Evolutionary conservation across 2,888 invertebrate genomes (phyloP).

Genomic region (Elysia crispata): DNA sequence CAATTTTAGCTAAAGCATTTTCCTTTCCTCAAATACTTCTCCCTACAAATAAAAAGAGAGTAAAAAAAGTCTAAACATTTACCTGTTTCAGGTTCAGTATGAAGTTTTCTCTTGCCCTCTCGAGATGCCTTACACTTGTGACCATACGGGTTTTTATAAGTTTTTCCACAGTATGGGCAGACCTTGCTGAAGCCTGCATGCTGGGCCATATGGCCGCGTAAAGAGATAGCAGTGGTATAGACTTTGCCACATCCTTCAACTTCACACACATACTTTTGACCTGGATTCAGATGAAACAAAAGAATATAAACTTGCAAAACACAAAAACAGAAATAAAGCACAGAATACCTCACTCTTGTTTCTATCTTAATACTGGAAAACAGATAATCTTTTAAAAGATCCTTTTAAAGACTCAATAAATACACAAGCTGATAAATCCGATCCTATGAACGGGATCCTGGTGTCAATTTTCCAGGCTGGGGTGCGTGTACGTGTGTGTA

Average conservation of each 20-base stretch:
- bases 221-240: slow-evolving; percentile 41
- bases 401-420: too few relatives aligned
- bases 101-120: slow-evolving; percentile 27
- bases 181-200: slow-evolving; percentile 46
- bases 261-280: slow-evolving; percentile 46
- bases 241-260: slow-evolving; percentile 46
- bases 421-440: too few relatives aligned
- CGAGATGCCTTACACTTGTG: slow-evolving; percentile 45
- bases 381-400: too few relatives aligned
- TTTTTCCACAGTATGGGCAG: slow-evolving; percentile 36
- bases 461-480: too few relatives aligned
- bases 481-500: too few relatives aligned
- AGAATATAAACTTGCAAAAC: too few relatives aligned
- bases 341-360: not conserved
- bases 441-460: too few relatives aligned
- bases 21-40: too few relatives aligned
- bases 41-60: not conserved
- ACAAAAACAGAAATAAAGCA: too few relatives aligned
- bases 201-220: slow-evolving; percentile 43
- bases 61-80: not conserved
- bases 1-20: too few relatives aligned
- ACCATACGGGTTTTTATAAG: slow-evolving; percentile 43
- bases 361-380: not conserved
- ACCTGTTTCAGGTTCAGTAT: slow-evolving; percentile 21
- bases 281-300: too few relatives aligned